phyloP scores from a whole-genome alignment of 2,113 vertebrate species.

The Talpa occidentalis region DNA sequence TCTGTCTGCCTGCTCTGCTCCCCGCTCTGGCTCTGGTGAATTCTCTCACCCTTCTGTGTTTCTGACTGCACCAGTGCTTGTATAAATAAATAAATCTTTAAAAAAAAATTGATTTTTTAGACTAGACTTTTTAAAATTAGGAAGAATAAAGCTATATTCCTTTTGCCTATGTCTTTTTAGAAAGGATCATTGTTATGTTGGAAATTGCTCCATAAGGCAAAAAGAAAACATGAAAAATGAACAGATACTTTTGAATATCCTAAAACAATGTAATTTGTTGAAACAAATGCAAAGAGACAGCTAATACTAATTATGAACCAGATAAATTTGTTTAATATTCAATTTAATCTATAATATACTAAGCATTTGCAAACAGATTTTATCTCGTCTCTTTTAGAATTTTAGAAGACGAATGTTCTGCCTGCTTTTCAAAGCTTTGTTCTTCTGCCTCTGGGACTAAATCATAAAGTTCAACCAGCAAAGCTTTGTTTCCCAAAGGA shows the following conservation, averaged over 20 bases:
- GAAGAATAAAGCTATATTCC: neutral
- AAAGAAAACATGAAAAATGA: constrained; percentile 2
- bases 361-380: constrained; percentile 57
- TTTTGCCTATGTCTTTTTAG: neutral
- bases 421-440: constrained; percentile 74
- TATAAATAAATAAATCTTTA: no score
- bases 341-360: constrained; percentile 59
- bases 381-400: constrained; percentile 51
- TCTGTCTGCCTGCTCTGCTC: no score
- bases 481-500: constrained; percentile 78
- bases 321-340: constrained; percentile 70
- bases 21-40: no score
- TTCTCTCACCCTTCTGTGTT: no score
- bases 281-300: constrained; percentile 36
- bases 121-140: neutral
- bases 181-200: neutral
- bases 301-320: constrained; percentile 64
- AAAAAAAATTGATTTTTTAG: no score
- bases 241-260: constrained; percentile 29
- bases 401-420: constrained; percentile 28
- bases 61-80: no score
- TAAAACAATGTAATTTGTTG: constrained; percentile 38
- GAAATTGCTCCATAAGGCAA: neutral
- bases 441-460: constrained; percentile 80
- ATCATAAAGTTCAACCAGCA: constrained; percentile 78